Conservation (phyloP, 2,113 vertebrate species). For the Prunella himalayana region DNA sequence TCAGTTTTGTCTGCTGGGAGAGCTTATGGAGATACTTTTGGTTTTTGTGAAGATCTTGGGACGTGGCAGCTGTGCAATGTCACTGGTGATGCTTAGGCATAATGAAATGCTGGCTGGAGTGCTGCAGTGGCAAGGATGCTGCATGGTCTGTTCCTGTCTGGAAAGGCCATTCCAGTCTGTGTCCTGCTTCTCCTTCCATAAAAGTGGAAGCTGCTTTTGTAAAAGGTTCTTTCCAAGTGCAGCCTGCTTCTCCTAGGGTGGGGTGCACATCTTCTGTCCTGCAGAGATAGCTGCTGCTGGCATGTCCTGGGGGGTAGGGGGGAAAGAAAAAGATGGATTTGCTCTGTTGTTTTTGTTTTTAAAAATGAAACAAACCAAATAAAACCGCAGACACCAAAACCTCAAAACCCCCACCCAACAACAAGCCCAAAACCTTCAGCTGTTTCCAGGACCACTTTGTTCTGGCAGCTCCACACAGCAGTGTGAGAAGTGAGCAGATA, state of each 20-base stretch:
- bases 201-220: neutral
- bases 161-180: neutral
- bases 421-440: neutral
- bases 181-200: neutral
- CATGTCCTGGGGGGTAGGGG: accelerated
- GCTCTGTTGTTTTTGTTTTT: neutral
- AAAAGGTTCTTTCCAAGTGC: neutral
- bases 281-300: neutral
- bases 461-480: neutral
- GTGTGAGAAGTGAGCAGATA: neutral
- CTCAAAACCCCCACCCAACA: accelerated
- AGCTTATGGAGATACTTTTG: neutral
- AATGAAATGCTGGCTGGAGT: neutral
- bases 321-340: neutral
- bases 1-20: neutral
- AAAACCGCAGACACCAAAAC: neutral
- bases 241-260: neutral
- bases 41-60: neutral
- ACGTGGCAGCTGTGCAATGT: neutral
- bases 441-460: neutral
- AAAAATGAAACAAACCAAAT: neutral
- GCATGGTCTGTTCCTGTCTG: neutral
- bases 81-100: neutral
- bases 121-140: neutral
- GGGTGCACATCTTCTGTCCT: neutral